Conservation (phyloP, 37 sponge, comb jelly and placozoan genomes). For the Theonella swinhoei region DNA sequence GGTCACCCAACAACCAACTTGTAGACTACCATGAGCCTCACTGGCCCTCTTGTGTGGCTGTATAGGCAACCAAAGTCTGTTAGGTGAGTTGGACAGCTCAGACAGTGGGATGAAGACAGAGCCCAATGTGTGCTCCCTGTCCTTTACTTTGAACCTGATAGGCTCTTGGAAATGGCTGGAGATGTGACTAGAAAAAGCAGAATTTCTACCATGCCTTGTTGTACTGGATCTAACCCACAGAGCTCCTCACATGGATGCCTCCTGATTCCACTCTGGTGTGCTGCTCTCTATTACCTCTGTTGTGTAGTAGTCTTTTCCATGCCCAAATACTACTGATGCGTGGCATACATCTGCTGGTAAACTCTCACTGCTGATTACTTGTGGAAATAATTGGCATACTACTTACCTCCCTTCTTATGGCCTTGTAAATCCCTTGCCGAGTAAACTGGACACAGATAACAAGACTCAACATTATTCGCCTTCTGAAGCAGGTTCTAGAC, state of each 20-base stretch:
- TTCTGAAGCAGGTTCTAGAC: too few species aligned
- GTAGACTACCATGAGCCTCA: conserved; percentile 57
- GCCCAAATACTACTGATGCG: conserved; percentile 86
- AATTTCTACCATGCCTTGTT: neutral
- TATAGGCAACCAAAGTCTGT: conserved; percentile 57
- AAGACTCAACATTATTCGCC: neutral
- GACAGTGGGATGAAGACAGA: conserved; percentile 24
- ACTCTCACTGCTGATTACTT: too few species aligned
- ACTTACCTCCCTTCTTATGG: conserved; percentile 70
- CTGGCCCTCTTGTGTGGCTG: conserved; percentile 56
- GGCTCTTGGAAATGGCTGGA: conserved; percentile 11
- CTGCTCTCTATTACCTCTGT: conserved; percentile 72
- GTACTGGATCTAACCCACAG: neutral
- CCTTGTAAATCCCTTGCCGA: conserved; percentile 59
- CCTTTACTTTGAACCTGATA: conserved; percentile 79
- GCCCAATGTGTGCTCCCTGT: conserved; percentile 75
- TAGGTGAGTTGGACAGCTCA: neutral
- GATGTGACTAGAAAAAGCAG: conserved; percentile 45
- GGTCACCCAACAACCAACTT: conserved; percentile 38
- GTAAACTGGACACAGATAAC: conserved; percentile 29
- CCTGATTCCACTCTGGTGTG: conserved; percentile 83
- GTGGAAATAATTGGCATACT: neutral
- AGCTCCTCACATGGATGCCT: conserved; percentile 71
- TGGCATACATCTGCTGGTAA: conserved; percentile 38
- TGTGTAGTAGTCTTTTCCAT: conserved; percentile 72